Conservation (phyloP, 92 coral and sea anemone genomes). For the Bergia puertoricense region DNA sequence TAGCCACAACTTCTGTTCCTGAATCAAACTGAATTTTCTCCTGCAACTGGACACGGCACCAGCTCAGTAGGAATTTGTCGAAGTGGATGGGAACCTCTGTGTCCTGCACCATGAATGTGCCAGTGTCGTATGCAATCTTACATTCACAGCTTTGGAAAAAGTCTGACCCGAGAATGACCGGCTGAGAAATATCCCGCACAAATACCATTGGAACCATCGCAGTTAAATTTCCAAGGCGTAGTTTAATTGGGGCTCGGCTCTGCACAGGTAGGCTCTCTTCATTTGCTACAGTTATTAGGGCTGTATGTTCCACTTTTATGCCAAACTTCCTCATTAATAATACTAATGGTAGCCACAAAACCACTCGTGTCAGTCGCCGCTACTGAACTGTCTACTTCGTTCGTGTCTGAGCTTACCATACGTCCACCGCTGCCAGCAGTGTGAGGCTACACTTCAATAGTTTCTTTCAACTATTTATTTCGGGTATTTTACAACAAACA, state of each 20-base stretch:
- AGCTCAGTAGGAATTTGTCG: constrained; percentile 21
- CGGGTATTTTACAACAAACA: no score
- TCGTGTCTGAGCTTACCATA: no score
- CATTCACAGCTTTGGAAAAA: constrained; percentile 33
- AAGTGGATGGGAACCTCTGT: constrained; percentile 47
- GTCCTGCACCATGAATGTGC: constrained; percentile 36
- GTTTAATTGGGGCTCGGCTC: background rate
- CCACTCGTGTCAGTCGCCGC: no score
- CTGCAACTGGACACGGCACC: constrained; percentile 41
- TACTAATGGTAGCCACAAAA: constrained; percentile 31
- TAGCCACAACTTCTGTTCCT: constrained; percentile 29
- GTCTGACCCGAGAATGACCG: background rate
- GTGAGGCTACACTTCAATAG: no score
- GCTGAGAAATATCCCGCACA: no score
- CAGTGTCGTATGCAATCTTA: constrained; percentile 44
- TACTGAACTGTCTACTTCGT: no score
- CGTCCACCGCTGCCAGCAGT: no score
- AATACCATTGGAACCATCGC: background rate
- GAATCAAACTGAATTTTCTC: constrained; percentile 46
- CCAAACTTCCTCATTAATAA: constrained; percentile 44
- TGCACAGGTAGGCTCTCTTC: no score
- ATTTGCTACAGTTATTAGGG: no score
- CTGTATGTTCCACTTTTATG: background rate
- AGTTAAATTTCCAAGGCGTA: constrained; percentile 43
- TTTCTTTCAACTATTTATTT: no score